Percentiles rank a stretch among this genome's conserved stretches.
Evolutionary conservation across 2,113 vertebrate species (phyloP).

Genomic region (Promerops cafer): DNA sequence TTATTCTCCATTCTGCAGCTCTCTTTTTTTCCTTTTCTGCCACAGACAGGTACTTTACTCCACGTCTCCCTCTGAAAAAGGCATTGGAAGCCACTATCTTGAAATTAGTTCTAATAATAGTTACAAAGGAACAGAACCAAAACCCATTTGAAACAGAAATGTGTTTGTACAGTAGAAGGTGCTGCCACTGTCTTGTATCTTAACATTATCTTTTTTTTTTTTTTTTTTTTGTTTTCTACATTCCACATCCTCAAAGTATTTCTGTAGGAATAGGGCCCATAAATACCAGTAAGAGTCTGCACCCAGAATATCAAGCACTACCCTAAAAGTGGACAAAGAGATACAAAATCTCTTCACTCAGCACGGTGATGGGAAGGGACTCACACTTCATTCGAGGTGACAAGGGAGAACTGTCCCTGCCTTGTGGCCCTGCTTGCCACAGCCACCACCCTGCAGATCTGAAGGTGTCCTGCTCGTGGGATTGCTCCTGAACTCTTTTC

Average conservation of each 20-base stretch:
- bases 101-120: slow-evolving; percentile 39
- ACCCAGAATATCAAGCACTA: neutral
- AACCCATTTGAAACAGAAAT: slow-evolving; percentile 19
- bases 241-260: neutral
- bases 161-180: neutral
- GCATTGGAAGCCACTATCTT: neutral
- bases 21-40: neutral
- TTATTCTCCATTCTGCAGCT: neutral
- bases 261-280: neutral
- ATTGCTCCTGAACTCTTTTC: fast-evolving
- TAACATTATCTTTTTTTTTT: neutral
- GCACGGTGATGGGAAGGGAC: neutral
- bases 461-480: neutral
- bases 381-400: neutral
- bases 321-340: neutral
- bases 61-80: neutral
- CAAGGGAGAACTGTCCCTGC: neutral
- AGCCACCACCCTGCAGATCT: neutral
- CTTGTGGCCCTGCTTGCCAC: neutral
- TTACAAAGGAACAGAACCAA: slow-evolving; percentile 24
- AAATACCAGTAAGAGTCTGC: neutral
- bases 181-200: neutral
- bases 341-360: neutral
- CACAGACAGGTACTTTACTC: neutral
- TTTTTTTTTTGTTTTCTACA: neutral